Conservation (phyloP, 2,113 vertebrate species). For the Malurus elegans region DNA sequence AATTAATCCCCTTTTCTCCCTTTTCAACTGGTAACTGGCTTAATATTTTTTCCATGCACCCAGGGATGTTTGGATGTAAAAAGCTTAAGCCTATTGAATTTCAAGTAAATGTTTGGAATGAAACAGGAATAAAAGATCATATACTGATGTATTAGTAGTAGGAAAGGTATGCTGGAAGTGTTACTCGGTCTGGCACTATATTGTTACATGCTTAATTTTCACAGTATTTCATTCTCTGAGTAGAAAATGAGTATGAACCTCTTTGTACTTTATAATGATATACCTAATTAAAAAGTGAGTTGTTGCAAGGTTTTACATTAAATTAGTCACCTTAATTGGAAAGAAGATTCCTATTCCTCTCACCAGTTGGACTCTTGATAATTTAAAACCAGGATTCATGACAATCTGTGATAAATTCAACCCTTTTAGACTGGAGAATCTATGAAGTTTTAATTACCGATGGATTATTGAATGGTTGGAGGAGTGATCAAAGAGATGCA, state of each 20-base stretch:
- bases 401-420: constrained; percentile 65
- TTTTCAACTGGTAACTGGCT: not conserved
- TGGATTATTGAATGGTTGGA: constrained; percentile 54
- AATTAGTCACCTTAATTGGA: constrained; percentile 74
- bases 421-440: constrained; percentile 59
- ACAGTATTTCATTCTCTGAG: not conserved
- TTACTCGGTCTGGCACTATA: not conserved
- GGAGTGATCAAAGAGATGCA: constrained; percentile 55
- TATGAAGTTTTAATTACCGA: constrained; percentile 59
- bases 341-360: constrained; percentile 31
- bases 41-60: not conserved
- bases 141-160: not conserved
- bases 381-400: constrained; percentile 65
- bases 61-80: not conserved
- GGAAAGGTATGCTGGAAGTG: not conserved
- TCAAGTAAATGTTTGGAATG: not conserved
- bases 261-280: constrained; percentile 48
- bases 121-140: not conserved
- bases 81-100: not conserved
- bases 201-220: constrained; percentile 46
- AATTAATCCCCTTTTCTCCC: not conserved
- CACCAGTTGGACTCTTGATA: constrained; percentile 63
- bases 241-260: constrained; percentile 39
- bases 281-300: constrained; percentile 69
- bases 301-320: constrained; percentile 46